Evolutionary conservation across 2,797 vertebrate species (phyloP).

Genomic region (Pangasius larnaudii): DNA sequence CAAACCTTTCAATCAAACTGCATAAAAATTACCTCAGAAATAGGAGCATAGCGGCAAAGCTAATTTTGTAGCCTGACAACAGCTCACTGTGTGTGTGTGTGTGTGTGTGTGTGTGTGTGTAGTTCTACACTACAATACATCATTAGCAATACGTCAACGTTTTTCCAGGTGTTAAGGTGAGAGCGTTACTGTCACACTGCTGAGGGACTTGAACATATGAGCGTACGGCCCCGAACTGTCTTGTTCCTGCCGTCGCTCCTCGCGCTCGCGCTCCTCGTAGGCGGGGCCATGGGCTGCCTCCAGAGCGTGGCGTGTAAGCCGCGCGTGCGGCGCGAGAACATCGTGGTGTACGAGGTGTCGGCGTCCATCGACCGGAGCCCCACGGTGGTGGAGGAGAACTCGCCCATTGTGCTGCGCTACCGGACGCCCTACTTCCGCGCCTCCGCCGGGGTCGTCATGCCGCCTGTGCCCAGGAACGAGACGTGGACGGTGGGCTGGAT

Average conservation of each 20-base stretch:
- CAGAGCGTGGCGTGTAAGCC: conserved; percentile 98
- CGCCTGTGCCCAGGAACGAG: conserved; percentile 93
- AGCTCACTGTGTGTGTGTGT: conserved; percentile 13
- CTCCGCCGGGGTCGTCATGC: conserved; percentile 95
- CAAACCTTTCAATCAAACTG: background rate
- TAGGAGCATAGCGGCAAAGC: background rate
- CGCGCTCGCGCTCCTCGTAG: conserved; percentile 73
- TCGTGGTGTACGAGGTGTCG: conserved; percentile 97
- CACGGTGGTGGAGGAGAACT: conserved; percentile 96
- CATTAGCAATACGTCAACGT: background rate
- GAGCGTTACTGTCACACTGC: background rate
- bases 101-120: background rate
- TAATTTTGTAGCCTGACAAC: conserved; percentile 21
- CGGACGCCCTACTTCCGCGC: conserved; percentile 98
- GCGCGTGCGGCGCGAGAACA: conserved; percentile 94
- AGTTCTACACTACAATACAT: background rate
- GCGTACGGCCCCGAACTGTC: conserved; percentile 71
- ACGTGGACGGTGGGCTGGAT: conserved; percentile 99
- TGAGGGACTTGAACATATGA: conserved; percentile 65
- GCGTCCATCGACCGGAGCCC: conserved; percentile 97
- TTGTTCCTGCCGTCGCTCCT: conserved; percentile 72
- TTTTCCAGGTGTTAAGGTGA: background rate
- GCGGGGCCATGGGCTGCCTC: conserved; percentile 91
- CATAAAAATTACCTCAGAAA: conserved; percentile 2
- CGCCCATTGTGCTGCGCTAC: conserved; percentile 97